These are phyloP conservation scores for Centropristis striata DNA, from an alignment of 2,113 vertebrate genomes.

Conservation along the genomic window DNA sequence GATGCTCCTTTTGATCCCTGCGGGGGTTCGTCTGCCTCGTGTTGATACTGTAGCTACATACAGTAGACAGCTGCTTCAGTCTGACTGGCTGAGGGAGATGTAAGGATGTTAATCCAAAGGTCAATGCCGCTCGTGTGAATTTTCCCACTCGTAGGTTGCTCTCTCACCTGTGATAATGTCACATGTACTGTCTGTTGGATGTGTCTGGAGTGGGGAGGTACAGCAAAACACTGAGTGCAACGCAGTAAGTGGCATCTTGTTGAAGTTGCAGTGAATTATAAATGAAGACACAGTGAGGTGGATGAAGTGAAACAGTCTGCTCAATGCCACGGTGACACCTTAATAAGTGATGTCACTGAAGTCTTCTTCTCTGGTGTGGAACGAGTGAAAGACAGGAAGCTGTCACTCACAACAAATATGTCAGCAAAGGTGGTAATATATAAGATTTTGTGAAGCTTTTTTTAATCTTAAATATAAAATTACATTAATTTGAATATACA, in stretches of 20 bases:
- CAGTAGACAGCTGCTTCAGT: neutral
- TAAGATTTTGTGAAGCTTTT: no score
- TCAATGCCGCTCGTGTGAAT: neutral
- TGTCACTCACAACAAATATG: neutral
- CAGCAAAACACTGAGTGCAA: neutral
- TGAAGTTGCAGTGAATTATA: neutral
- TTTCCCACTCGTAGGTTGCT: neutral
- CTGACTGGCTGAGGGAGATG: neutral
- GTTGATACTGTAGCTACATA: constrained; percentile 19
- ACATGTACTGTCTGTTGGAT: neutral
- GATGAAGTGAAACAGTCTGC: neutral
- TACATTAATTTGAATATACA: no score
- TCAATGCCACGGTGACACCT: constrained; percentile 3
- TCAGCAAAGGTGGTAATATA: no score
- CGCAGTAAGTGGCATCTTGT: neutral
- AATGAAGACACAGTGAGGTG: neutral
- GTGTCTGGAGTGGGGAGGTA: neutral
- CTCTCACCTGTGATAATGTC: neutral
- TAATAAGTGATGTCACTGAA: constrained; percentile 9
- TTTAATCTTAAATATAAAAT: no score
- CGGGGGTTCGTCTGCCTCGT: constrained; percentile 2
- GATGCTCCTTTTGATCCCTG: constrained; percentile 33
- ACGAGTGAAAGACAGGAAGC: neutral
- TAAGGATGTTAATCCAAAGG: neutral
- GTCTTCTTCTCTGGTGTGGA: neutral